These are phyloP conservation scores for Pocillopora meandrina DNA, from an alignment of 92 coral and sea anemone genomes.

Conservation along the genomic window DNA sequence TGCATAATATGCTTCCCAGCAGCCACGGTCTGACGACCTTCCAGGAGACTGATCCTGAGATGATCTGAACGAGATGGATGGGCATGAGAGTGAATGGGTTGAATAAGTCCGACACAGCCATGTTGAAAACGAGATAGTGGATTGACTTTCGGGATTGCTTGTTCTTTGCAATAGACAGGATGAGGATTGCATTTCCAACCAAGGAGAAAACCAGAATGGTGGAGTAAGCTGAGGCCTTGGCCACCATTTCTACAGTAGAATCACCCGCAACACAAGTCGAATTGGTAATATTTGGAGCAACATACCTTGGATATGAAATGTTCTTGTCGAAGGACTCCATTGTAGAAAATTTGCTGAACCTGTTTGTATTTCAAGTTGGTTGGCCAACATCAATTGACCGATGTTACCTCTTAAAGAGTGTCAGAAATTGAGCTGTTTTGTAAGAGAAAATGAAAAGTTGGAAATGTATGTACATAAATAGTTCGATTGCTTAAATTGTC, in stretches of 20 bases:
- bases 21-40: slow-evolving; percentile 4
- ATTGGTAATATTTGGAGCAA: not conserved
- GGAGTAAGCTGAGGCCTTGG: not conserved
- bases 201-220: not conserved
- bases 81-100: slow-evolving; percentile 19
- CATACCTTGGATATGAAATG: not conserved
- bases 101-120: slow-evolving; percentile 33
- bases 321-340: not conserved
- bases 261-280: not conserved
- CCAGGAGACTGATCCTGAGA: slow-evolving; percentile 13
- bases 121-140: slow-evolving; percentile 30
- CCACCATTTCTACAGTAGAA: not conserved
- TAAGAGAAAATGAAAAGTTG: not conserved
- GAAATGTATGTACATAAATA: no score
- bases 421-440: no score
- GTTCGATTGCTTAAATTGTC: no score
- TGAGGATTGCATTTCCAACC: slow-evolving; percentile 6
- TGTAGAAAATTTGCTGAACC: not conserved
- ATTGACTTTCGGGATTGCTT: slow-evolving; percentile 19
- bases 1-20: slow-evolving; percentile 4
- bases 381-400: no score
- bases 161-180: not conserved
- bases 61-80: not conserved
- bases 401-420: no score
- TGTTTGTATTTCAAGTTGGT: not conserved